Evolutionary conservation across 2,888 invertebrate genomes (phyloP).

Genomic region (Alitta virens): DNA sequence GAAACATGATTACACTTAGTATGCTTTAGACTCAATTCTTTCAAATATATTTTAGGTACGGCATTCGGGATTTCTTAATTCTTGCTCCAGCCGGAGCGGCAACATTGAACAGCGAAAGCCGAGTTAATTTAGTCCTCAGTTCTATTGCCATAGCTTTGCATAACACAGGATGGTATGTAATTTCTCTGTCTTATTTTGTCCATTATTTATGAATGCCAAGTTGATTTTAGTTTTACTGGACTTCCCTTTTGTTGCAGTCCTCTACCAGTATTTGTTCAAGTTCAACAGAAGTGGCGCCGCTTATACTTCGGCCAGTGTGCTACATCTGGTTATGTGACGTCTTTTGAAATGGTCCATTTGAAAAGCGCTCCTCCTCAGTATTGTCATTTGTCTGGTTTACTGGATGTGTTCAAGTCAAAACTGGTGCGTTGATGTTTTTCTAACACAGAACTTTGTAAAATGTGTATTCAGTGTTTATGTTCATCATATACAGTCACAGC

Average conservation of each 20-base stretch:
- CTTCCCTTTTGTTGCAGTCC: slow-evolving; percentile 60
- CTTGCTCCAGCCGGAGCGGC: slow-evolving; percentile 66
- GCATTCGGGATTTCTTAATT: slow-evolving; percentile 78
- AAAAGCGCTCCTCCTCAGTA: slow-evolving; percentile 77
- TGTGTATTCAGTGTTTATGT: too few species aligned
- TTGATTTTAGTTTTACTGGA: neutral
- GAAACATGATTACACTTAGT: too few species aligned
- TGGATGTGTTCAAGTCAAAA: slow-evolving; percentile 86
- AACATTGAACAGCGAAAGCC: slow-evolving; percentile 56
- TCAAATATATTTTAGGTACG: too few species aligned
- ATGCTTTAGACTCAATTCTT: too few species aligned
- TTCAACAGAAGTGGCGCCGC: slow-evolving; percentile 77
- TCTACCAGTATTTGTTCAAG: slow-evolving; percentile 84
- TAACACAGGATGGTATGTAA: slow-evolving; percentile 71
- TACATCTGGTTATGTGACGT: slow-evolving; percentile 73
- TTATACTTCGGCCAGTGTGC: slow-evolving; percentile 74
- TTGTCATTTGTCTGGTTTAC: slow-evolving; percentile 74
- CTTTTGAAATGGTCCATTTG: slow-evolving; percentile 86
- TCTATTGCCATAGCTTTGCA: slow-evolving; percentile 75
- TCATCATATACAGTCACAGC: too few species aligned
- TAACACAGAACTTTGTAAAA: too few species aligned
- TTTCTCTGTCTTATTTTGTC: neutral
- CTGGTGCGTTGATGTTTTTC: slow-evolving; percentile 58
- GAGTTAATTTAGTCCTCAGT: slow-evolving; percentile 76
- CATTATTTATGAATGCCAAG: too few species aligned